Evolutionary conservation across 2,888 invertebrate genomes (phyloP), one percentile per base, ranked within the genome.

Genomic region (Eupeodes luniger): DNA sequence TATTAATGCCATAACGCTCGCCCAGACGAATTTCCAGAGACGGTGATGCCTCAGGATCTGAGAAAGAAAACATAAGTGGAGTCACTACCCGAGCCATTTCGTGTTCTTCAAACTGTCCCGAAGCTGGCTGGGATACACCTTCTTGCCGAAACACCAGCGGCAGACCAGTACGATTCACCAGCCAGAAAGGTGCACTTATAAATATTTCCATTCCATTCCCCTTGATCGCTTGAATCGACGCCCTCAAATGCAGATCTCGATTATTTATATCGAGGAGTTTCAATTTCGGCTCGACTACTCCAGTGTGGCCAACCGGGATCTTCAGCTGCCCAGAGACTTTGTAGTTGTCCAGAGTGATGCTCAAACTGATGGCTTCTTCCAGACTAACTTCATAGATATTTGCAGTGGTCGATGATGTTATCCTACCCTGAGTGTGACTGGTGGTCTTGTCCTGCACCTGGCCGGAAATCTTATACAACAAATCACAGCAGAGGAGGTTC

Each of bases 141-240:
- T 98, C 98, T 94, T 99, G 99, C 90, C 97, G 96, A 93, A 99
- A 98, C 77, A 99, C 96, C 85, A 99, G 94, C n/a, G 99, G 99
- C 86, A 99, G 94, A 0, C 99, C 99, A 7, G 98, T 97, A 93
- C 97, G 97, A 94, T 99, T 99, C 83, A 99, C 96, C 90, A 99
- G 95, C 99, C 99, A 99, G 94, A 97, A 98, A 4, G 98, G 97
- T 4, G 97, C 97, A 69, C 96, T 96, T 40, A 99, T 95, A 27
- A 95, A 96, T 62, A 96, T 96, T 94, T 95, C 95, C 83, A 96
- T 93, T 9, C 95, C 95, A n/a, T 94, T 95, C 16, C 96, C 96
- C 91, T 94, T 94, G 55, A 94, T 94, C 0, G 94, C 94, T 47
- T 94, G 93, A 66, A 96, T 96, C 47, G 95, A 94, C 0, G 97